Evolutionary conservation across 1,140 invertebrate species (phyloP).

Genomic region (Mercenaria mercenaria): DNA sequence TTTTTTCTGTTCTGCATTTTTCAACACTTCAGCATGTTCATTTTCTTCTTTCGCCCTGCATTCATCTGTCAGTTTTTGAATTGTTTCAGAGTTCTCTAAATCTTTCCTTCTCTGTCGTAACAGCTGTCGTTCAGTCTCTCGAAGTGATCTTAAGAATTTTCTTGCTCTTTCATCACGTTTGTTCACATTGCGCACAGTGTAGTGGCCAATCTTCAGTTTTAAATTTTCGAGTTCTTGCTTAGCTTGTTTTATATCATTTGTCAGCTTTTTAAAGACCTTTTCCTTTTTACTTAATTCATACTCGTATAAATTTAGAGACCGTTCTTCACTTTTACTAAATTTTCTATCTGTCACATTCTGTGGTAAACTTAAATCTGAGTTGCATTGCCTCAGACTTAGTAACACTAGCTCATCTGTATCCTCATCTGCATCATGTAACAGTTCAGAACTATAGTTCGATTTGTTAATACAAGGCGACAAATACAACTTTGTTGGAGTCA

Average conservation of each 20-base stretch:
- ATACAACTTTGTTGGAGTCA: background rate
- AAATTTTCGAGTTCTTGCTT: background rate
- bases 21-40: background rate
- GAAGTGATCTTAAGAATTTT: background rate
- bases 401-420: background rate
- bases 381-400: background rate
- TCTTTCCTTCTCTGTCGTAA: background rate
- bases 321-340: background rate
- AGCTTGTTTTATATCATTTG: background rate
- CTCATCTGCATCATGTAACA: background rate
- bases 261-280: no score
- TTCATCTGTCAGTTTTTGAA: background rate
- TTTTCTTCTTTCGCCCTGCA: no score
- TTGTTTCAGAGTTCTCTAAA: background rate
- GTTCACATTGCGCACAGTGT: no score
- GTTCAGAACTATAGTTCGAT: no score
- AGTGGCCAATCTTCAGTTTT: no score
- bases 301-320: background rate
- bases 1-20: background rate
- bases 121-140: slow-evolving; percentile 12
- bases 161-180: no score
- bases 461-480: background rate
- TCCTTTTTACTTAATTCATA: background rate
- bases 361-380: background rate
- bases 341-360: background rate